Percentiles rank a stretch among this genome's conserved stretches.
Evolutionary conservation across 1,140 invertebrate genomes (phyloP).

Genomic region (Colletes latitarsis): DNA sequence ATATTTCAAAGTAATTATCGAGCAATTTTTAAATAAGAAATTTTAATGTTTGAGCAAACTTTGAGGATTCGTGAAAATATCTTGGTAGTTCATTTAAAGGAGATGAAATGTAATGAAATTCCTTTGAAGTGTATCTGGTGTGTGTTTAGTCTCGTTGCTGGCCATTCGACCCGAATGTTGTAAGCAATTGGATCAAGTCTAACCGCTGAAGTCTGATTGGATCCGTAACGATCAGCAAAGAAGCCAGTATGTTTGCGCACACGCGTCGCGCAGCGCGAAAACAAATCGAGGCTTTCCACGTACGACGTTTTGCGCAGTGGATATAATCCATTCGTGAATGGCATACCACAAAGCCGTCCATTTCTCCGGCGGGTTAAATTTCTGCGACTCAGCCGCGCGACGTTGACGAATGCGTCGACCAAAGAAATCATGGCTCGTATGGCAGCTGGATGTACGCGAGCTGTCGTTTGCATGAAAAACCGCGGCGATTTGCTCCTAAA

Average conservation of each 20-base stretch:
- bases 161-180: not conserved
- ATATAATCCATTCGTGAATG: constrained; percentile 54
- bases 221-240: not conserved
- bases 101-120: not conserved
- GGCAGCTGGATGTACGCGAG: constrained; percentile 49
- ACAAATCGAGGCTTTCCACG: constrained; percentile 75
- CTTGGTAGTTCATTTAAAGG: not conserved
- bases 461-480: constrained; percentile 70
- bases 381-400: constrained; percentile 74
- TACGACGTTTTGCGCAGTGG: constrained; percentile 47
- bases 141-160: not conserved
- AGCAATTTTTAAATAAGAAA: too few species aligned
- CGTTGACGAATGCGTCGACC: constrained; percentile 78
- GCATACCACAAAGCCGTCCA: constrained; percentile 62
- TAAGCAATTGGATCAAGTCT: constrained; percentile 3
- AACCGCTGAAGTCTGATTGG: not conserved
- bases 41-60: too few species aligned
- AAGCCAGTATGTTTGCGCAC: not conserved
- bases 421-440: constrained; percentile 73
- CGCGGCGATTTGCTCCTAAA: constrained; percentile 51
- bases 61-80: not conserved
- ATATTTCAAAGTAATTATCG: too few species aligned
- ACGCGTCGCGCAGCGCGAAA: constrained; percentile 68
- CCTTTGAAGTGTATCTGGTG: not conserved
- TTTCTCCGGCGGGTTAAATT: constrained; percentile 76